phyloP scores from a whole-genome alignment of 1,140 invertebrate genomes.

The Drosophila lacertosa region DNA sequence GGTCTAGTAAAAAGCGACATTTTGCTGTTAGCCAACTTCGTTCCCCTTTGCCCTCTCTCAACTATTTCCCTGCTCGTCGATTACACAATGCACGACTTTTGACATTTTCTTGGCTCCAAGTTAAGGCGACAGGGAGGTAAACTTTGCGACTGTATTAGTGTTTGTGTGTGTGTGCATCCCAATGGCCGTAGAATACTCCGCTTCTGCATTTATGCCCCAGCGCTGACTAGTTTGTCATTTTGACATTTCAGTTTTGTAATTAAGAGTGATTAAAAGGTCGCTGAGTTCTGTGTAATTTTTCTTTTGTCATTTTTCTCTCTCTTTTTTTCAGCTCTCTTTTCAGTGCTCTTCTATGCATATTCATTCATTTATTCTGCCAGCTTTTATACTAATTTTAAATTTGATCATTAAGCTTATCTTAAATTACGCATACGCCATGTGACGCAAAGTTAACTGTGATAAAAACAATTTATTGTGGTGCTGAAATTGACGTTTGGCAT shows the following conservation, averaged over 20 bases:
- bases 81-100: constrained; percentile 54
- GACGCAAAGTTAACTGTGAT: not conserved
- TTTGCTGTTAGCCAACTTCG: not conserved
- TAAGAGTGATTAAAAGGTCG: constrained; percentile 60
- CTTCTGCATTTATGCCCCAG: not conserved
- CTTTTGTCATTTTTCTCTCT: not conserved
- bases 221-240: constrained; percentile 35
- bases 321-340: not conserved
- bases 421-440: constrained; percentile 28
- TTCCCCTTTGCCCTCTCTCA: not conserved
- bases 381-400: not conserved
- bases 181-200: not conserved
- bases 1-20: not conserved
- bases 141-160: not conserved
- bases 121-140: not conserved
- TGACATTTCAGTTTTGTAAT: constrained; percentile 56
- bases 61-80: constrained; percentile 3
- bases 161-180: not conserved
- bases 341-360: not conserved
- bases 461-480: not conserved
- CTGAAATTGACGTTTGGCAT: constrained; percentile 29
- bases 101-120: constrained; percentile 44
- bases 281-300: constrained; percentile 7
- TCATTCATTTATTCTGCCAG: not conserved
- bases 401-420: not conserved